Conservation (phyloP, 1,140 invertebrate species). For the Asbolus verrucosus region DNA sequence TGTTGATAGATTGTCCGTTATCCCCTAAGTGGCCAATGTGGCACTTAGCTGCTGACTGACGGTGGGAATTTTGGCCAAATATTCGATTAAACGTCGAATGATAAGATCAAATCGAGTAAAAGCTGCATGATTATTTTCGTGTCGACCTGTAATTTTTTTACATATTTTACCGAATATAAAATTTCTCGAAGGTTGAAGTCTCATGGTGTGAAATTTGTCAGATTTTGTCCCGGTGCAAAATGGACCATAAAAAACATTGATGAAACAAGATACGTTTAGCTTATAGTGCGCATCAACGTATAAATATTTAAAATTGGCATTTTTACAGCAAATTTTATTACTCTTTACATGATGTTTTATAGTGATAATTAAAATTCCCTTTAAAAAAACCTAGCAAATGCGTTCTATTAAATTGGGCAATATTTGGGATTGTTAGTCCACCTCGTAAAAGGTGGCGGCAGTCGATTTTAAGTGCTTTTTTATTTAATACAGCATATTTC, state of each 20-base stretch:
- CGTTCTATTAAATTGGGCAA: slow-evolving; percentile 10
- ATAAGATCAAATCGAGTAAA: slow-evolving; percentile 31
- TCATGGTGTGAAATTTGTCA: slow-evolving; percentile 34
- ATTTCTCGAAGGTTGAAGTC: slow-evolving; percentile 31
- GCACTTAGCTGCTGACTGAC: slow-evolving; percentile 24
- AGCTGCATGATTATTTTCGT: slow-evolving; percentile 25
- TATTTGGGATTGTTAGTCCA: slow-evolving; percentile 14
- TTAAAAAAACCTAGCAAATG: not conserved
- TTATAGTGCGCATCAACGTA: slow-evolving; percentile 30
- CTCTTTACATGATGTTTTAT: slow-evolving; percentile 27
- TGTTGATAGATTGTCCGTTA: slow-evolving; percentile 21
- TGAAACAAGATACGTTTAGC: slow-evolving; percentile 31
- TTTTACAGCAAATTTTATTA: slow-evolving; percentile 18
- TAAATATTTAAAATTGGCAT: slow-evolving; percentile 32
- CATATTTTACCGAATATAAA: slow-evolving; percentile 32
- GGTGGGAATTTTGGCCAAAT: slow-evolving; percentile 1
- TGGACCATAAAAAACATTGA: slow-evolving; percentile 36
- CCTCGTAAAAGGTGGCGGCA: slow-evolving; percentile 23
- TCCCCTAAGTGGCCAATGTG: slow-evolving; percentile 3
- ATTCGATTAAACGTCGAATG: slow-evolving; percentile 20
- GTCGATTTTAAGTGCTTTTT: slow-evolving; percentile 1
- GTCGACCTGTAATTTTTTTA: slow-evolving; percentile 25
- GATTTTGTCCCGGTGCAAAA: slow-evolving; percentile 31
- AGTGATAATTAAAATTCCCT: slow-evolving; percentile 19
- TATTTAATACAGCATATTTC: slow-evolving; percentile 19